Percentiles rank a stretch among this genome's conserved stretches.
These are phyloP conservation scores for Sardinella longiceps DNA, from an alignment of 2,797 vertebrate genomes.

Conservation along the genomic window DNA sequence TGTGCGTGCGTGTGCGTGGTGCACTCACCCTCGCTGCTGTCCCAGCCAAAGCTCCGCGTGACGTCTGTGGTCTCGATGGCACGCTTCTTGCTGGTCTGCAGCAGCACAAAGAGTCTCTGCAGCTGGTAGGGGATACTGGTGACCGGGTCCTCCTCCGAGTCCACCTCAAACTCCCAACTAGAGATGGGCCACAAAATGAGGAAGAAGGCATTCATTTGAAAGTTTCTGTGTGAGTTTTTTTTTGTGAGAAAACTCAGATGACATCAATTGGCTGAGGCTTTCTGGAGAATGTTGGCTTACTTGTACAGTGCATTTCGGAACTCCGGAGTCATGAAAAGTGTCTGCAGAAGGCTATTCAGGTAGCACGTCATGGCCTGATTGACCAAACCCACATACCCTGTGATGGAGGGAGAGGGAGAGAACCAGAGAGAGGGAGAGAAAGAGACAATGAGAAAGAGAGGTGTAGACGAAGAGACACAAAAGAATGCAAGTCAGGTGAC, in stretches of 20 bases:
- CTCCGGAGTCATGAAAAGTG: constrained; percentile 98
- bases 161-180: constrained; percentile 96
- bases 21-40: constrained; percentile 92
- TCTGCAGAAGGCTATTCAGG: constrained; percentile 97
- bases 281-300: constrained; percentile 72
- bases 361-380: constrained; percentile 99
- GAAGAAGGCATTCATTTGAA: background rate
- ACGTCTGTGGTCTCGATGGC: constrained; percentile 99
- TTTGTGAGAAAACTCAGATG: background rate
- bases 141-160: constrained; percentile 93
- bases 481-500: background rate
- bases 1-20: background rate
- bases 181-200: constrained; percentile 29
- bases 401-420: constrained; percentile 22
- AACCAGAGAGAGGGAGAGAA: background rate
- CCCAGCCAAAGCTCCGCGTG: constrained; percentile 98
- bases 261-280: background rate
- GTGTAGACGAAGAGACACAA: background rate
- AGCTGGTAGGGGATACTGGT: constrained; percentile 97
- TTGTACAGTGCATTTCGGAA: constrained; percentile 99
- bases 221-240: background rate
- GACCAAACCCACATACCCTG: constrained; percentile 97
- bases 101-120: constrained; percentile 94
- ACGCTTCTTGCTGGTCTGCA: constrained; percentile 98
- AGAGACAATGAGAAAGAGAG: constrained; percentile 18